phyloP scores from a whole-genome alignment of 2,797 vertebrate genomes.

The Pangasius djambal region DNA sequence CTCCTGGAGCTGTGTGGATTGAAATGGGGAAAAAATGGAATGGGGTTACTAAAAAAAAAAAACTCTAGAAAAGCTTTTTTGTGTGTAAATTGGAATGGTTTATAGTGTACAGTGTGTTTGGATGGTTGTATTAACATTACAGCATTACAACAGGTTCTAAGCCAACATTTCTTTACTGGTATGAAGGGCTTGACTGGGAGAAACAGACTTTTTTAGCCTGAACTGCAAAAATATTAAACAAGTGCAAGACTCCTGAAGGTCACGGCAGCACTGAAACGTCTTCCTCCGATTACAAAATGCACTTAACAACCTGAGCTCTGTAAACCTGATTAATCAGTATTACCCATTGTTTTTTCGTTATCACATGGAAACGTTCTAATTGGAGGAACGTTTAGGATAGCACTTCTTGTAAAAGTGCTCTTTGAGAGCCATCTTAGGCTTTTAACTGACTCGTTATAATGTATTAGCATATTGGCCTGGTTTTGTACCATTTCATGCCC shows the following conservation, averaged over 20 bases:
- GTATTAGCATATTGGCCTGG: slow-evolving; percentile 49
- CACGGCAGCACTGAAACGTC: slow-evolving; percentile 39
- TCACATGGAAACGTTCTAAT: slow-evolving; percentile 28
- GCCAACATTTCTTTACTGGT: slow-evolving; percentile 13
- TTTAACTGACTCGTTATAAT: slow-evolving; percentile 58
- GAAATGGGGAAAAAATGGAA: background rate
- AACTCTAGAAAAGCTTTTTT: background rate
- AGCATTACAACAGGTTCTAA: slow-evolving; percentile 9
- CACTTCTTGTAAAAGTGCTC: slow-evolving; percentile 60
- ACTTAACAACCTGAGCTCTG: slow-evolving; percentile 59
- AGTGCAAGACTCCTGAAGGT: slow-evolving; percentile 35
- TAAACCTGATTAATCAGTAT: slow-evolving; percentile 53
- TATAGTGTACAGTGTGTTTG: slow-evolving; percentile 38
- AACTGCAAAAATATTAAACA: slow-evolving; percentile 4
- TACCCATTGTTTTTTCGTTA: slow-evolving; percentile 36
- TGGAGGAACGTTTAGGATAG: slow-evolving; percentile 49
- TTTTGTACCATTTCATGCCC: slow-evolving; percentile 45
- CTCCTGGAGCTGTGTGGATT: slow-evolving; percentile 13
- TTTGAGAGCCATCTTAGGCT: slow-evolving; percentile 50
- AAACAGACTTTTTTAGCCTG: slow-evolving; percentile 31
- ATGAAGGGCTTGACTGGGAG: slow-evolving; percentile 45
- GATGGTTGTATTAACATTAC: slow-evolving; percentile 20
- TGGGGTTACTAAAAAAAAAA: background rate
- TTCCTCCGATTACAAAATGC: slow-evolving; percentile 42
- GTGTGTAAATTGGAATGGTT: background rate